Evolutionary conservation across 2,888 invertebrate species (phyloP).

Genomic region (Pollenia angustigena): DNA sequence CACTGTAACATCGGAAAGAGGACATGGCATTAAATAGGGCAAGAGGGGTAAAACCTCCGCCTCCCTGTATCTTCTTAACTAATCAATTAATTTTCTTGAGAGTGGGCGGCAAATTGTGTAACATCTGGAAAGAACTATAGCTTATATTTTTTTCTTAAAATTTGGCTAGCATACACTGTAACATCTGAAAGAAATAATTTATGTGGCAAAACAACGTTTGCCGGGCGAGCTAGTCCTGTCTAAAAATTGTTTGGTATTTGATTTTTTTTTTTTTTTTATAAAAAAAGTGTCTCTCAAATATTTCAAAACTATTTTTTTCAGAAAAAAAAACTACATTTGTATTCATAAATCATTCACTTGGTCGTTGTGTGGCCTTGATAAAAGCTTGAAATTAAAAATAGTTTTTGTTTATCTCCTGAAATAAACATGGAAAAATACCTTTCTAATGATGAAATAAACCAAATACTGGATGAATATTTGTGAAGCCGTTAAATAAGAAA

Average conservation of each 20-base stretch:
- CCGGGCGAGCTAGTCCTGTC: background rate
- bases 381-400: background rate
- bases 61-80: too few species aligned
- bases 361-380: conserved; percentile 27
- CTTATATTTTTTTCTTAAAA: too few species aligned
- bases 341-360: conserved; percentile 31
- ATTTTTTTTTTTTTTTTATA: background rate
- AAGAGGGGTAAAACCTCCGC: too few species aligned
- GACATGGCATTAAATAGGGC: too few species aligned
- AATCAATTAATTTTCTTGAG: too few species aligned
- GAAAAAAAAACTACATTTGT: conserved; percentile 14
- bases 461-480: conserved; percentile 41
- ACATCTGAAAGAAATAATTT: too few species aligned
- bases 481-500: conserved; percentile 39
- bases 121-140: too few species aligned
- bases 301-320: conserved; percentile 2
- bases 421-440: conserved; percentile 53
- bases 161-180: too few species aligned
- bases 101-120: too few species aligned
- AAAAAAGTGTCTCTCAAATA: conserved; percentile 3
- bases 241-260: background rate
- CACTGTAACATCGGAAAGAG: too few species aligned
- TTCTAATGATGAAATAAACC: conserved; percentile 51
- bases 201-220: too few species aligned
- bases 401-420: conserved; percentile 47